Percentiles rank a stretch among this genome's conserved stretches.
Evolutionary conservation across 2,797 vertebrate species (phyloP).

Genomic region (Pseudochirops cupreus): DNA sequence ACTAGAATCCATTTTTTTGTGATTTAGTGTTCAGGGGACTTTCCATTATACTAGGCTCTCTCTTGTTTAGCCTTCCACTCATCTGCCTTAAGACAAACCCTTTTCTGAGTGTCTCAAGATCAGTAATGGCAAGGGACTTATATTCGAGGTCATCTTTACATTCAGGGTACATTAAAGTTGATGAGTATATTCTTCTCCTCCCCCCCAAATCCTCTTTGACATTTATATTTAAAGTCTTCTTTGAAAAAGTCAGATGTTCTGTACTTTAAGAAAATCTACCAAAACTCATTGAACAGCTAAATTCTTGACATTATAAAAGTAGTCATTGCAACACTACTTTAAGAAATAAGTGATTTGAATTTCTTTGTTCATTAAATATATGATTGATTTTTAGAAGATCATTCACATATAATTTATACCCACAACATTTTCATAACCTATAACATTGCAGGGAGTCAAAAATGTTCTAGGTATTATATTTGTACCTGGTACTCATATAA

Average conservation of each 20-base stretch:
- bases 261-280: conserved; percentile 15
- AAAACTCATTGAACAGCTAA: neutral
- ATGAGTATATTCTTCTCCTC: neutral
- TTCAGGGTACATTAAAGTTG: neutral
- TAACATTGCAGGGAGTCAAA: neutral
- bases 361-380: neutral
- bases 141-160: neutral
- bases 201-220: neutral
- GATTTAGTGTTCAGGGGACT: neutral
- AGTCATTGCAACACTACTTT: neutral
- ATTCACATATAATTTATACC: conserved; percentile 7
- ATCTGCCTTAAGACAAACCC: neutral
- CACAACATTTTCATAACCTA: neutral
- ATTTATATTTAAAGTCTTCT: neutral
- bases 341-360: conserved; percentile 16
- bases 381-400: neutral
- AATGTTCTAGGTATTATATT: neutral
- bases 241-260: neutral
- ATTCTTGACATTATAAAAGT: conserved; percentile 10
- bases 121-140: neutral
- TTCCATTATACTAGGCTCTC: neutral
- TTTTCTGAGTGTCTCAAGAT: neutral
- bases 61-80: neutral
- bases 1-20: too few species aligned
- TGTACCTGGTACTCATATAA: neutral